phyloP scores from a whole-genome alignment of 2,888 invertebrate species.

The Zhuqinia jingwanae region DNA sequence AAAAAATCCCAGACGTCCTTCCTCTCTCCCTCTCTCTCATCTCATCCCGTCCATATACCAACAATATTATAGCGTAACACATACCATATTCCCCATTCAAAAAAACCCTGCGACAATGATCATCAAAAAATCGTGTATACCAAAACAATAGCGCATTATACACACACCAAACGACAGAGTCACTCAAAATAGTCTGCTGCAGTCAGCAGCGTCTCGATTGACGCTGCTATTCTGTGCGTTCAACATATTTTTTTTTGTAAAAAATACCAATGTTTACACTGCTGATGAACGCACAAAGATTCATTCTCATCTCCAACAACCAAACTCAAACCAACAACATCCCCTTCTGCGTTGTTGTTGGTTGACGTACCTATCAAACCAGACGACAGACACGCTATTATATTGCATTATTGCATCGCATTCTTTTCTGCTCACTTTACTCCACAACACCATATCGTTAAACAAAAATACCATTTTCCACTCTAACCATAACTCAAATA shows the following conservation, averaged over 20 bases:
- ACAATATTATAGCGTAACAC: too few relatives aligned
- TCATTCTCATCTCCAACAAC: not conserved
- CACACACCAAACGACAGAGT: too few relatives aligned
- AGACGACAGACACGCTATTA: constrained; percentile 39
- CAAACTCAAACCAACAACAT: not conserved
- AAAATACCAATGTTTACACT: too few relatives aligned
- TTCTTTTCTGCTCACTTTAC: constrained; percentile 46
- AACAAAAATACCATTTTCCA: constrained; percentile 28
- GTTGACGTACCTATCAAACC: constrained; percentile 20
- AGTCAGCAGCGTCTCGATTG: too few relatives aligned
- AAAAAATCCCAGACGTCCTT: constrained; percentile 32
- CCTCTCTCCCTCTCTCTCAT: not conserved
- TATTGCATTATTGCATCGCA: constrained; percentile 55
- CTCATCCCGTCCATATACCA: not conserved
- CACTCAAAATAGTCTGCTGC: too few relatives aligned
- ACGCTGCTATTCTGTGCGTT: too few relatives aligned
- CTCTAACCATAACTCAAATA: constrained; percentile 29
- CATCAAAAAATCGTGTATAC: too few relatives aligned
- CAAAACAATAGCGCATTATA: too few relatives aligned
- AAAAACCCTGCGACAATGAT: not conserved
- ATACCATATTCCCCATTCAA: not conserved
- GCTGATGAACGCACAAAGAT: too few relatives aligned
- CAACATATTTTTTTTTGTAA: too few relatives aligned
- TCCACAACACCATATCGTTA: constrained; percentile 42
- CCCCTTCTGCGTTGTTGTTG: too few relatives aligned